Evolutionary conservation across 2,797 vertebrate species (phyloP).

Genomic region (Myotis vivesi): DNA sequence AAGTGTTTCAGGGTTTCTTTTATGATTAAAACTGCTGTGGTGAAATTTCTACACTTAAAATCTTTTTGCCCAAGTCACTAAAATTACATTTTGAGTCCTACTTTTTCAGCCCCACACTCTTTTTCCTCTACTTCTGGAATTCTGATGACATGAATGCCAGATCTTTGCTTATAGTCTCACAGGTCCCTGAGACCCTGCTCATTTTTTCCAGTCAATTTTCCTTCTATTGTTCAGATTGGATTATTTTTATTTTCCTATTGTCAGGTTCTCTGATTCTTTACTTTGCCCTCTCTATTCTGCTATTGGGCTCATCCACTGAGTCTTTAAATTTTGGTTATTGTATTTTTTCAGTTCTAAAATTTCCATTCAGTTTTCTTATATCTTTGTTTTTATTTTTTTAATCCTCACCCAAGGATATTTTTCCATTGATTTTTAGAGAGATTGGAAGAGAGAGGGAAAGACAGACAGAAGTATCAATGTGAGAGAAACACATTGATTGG

Average conservation of each 20-base stretch:
- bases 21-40: conserved; percentile 6
- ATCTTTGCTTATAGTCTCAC: not conserved
- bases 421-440: too few species aligned
- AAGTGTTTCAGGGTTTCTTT: not conserved
- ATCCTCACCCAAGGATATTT: too few species aligned
- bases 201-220: not conserved
- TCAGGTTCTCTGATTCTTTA: not conserved
- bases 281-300: not conserved
- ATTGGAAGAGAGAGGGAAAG: too few species aligned
- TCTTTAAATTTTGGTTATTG: not conserved
- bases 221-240: not conserved
- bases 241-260: not conserved
- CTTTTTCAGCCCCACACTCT: not conserved
- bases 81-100: conserved; percentile 28
- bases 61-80: conserved; percentile 3
- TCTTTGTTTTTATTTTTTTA: not conserved
- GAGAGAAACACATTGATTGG: too few species aligned
- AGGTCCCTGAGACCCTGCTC: not conserved
- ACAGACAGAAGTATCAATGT: too few species aligned
- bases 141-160: not conserved
- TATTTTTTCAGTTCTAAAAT: conserved; percentile 6
- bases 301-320: not conserved
- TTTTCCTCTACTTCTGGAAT: not conserved
- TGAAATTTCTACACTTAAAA: conserved; percentile 16
- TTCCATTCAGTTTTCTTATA: not conserved